A percentile compares a stretch with the other conserved stretches of the same genome.
Evolutionary conservation across 1,140 invertebrate genomes (phyloP).

Genomic region (Drosophila quadrilineata): DNA sequence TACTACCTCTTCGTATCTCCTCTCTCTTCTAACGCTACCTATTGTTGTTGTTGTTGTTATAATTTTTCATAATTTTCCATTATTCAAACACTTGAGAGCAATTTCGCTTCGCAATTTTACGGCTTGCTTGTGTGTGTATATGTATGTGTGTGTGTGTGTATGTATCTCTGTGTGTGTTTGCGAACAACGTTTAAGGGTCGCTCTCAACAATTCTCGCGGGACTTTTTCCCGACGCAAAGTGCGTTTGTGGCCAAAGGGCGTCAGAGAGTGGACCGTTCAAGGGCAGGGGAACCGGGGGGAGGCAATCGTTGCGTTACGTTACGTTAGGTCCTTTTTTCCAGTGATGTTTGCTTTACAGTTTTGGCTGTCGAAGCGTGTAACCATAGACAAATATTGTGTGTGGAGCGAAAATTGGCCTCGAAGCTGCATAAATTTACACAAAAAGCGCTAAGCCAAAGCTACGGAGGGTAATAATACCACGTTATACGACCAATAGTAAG

Average conservation of each 20-base stretch:
- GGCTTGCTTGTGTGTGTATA: constrained; percentile 10
- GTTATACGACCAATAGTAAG: too few species aligned
- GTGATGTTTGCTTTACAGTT: constrained; percentile 75
- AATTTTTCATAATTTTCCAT: constrained; percentile 80
- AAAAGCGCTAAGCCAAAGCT: constrained; percentile 44
- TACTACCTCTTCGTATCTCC: not conserved
- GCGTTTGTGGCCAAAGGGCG: constrained; percentile 57
- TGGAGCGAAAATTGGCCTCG: constrained; percentile 60
- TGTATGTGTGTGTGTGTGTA: constrained; percentile 9
- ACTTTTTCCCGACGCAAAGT: constrained; percentile 60
- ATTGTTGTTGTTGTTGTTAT: constrained; percentile 51
- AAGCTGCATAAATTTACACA: constrained; percentile 78
- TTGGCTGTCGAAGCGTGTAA: constrained; percentile 79
- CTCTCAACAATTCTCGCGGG: constrained; percentile 54
- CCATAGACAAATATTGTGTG: constrained; percentile 71
- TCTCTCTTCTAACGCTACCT: not conserved
- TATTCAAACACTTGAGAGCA: constrained; percentile 72
- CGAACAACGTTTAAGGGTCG: constrained; percentile 37
- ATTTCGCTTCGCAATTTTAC: constrained; percentile 39
- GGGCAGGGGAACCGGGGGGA: not conserved
- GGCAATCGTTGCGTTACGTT: too few species aligned
- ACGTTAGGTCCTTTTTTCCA: constrained; percentile 27
- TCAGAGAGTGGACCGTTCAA: not conserved
- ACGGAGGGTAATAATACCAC: not conserved
- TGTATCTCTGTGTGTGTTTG: constrained; percentile 15